Evolutionary conservation across 2,113 vertebrate species (phyloP), one percentile per base, ranked within the genome.

Genomic region (Leucopternis melanops): DNA sequence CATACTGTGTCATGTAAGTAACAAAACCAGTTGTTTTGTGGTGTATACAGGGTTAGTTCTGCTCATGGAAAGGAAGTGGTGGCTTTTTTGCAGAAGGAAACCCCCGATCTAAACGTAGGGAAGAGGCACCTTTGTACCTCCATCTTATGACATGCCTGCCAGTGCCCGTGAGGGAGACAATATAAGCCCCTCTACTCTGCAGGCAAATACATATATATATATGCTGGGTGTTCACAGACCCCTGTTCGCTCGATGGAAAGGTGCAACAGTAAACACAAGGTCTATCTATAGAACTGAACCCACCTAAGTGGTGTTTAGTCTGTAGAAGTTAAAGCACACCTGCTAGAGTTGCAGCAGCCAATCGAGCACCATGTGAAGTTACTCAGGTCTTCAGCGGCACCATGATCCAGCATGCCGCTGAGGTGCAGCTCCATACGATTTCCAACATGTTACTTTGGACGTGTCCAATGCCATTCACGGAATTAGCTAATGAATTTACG

Each of bases 361-460:
- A 3, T 9, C 3, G 18, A 73, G 42, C n/a, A 45, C 67, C 32
- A 2, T 0, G 12, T 25, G 13, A 38, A 81, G 71, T 61, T n/a
- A 47, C 59, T 36, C 16, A 17, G 32, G 7, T 45, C 29, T 38
- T 8, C 52, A 21, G 70, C 2, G 1, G 62, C 0, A 9, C 49
- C 23, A 32, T 11, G 17, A 9, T 10, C 40, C 2, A 0, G 34
- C 29, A 10, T 1, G 1, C 19, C 1, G 4, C 6, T 54, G 2
- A 14, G n/a, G 38, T 0, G 0, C 3, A 31, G 42, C 71, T 77
- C 44, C 17, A 4, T 44, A 34, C 40, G 25, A 19, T 29, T 31
- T 18, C 47, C 18, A 36, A 1, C 3, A 2, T 0, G 31, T 10
- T 16, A 38, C 16, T 19, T 16, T 25, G 71, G 34, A 66, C 0